Conservation (phyloP, 2,113 vertebrate species). For the Vicugna pacos region DNA sequence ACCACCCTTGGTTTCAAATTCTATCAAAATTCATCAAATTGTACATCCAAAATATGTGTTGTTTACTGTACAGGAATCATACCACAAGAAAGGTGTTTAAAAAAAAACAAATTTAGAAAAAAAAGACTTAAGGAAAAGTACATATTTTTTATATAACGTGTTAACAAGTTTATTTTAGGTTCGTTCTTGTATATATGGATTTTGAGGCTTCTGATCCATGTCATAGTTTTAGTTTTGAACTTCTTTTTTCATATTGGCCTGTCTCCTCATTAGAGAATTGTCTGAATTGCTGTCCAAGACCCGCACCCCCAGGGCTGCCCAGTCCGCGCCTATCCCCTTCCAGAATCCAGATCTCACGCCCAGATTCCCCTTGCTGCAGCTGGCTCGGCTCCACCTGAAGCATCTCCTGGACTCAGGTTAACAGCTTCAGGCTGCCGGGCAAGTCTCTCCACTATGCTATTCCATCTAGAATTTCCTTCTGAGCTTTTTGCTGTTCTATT, state of each 20-base stretch:
- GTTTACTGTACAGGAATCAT: too few relatives aligned
- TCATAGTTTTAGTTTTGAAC: background rate
- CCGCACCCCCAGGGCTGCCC: background rate
- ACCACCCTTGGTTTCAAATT: background rate
- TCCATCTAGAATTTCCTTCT: background rate
- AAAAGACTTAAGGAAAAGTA: background rate
- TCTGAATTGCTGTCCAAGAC: background rate
- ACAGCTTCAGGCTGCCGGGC: background rate
- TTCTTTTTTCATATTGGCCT: background rate
- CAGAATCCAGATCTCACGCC: background rate
- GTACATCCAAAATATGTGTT: too few relatives aligned
- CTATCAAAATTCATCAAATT: background rate
- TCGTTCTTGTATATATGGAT: background rate
- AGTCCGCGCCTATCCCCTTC: background rate
- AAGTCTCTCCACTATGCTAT: background rate
- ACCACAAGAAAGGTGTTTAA: too few relatives aligned
- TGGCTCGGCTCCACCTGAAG: background rate
- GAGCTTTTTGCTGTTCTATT: background rate
- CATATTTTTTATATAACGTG: background rate
- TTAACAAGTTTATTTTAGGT: slow-evolving; percentile 3
- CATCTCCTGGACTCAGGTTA: background rate
- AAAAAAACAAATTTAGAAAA: background rate
- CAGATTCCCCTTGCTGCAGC: background rate
- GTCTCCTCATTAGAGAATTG: background rate
- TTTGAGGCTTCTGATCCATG: background rate